Conservation (phyloP, 2,797 vertebrate species). For the Enteromius unitaeniatus region DNA sequence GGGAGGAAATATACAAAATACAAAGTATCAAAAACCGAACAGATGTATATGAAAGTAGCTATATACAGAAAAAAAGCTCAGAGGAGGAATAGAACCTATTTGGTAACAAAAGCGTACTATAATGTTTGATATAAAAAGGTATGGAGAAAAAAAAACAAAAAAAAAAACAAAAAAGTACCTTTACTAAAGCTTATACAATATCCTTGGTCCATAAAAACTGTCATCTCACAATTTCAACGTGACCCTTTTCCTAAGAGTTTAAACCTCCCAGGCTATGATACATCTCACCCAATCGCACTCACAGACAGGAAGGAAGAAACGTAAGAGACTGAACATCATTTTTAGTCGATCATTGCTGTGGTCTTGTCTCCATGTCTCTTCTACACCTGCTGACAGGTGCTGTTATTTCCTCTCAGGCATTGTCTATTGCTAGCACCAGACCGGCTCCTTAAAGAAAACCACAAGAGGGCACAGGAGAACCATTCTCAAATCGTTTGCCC, state of each 20-base stretch:
- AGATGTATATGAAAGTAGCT: constrained; percentile 76
- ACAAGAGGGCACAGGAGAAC: constrained; percentile 76
- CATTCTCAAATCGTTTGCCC: constrained; percentile 61
- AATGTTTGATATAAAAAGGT: constrained; percentile 90
- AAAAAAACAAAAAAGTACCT: constrained; percentile 93
- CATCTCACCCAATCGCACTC: constrained; percentile 82
- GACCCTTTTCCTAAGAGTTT: constrained; percentile 82
- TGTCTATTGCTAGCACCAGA: constrained; percentile 79
- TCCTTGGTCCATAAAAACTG: constrained; percentile 99
- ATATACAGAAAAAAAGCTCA: constrained; percentile 87
- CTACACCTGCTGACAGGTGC: constrained; percentile 77
- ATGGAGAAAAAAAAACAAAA: constrained; percentile 77
- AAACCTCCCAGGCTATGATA: constrained; percentile 82
- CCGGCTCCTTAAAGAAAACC: constrained; percentile 79
- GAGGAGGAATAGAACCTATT: constrained; percentile 94
- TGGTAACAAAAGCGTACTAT: constrained; percentile 99
- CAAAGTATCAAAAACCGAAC: constrained; percentile 73
- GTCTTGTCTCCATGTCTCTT: constrained; percentile 61
- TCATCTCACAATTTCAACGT: constrained; percentile 82
- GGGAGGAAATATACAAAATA: constrained; percentile 65
- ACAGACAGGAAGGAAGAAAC: constrained; percentile 74
- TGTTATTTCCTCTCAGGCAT: constrained; percentile 75
- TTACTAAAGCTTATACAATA: constrained; percentile 99
- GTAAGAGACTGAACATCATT: constrained; percentile 79
- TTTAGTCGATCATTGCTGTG: constrained; percentile 72